Base-by-base conservation (phyloP, 2,113 vertebrate species). In the Amphiprion ocellaris region DNA sequence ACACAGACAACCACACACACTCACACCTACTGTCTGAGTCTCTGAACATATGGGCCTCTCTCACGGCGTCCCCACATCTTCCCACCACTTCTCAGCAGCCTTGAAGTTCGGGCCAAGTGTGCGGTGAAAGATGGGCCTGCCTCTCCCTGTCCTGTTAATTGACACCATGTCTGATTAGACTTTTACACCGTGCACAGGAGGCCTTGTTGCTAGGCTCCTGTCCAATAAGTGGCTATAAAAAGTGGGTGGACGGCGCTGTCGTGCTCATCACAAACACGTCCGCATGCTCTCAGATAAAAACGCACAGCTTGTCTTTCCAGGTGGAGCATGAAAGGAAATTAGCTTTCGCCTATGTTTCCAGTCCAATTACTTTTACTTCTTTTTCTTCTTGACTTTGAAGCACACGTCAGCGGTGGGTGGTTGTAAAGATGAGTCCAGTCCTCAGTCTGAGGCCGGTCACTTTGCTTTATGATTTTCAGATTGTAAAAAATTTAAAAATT, bases 131-230 rank as follows among this genome's bases (percentile, higher is more conserved):
- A 91, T 76, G 82, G 69, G 44, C 33, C 85, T 68, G 79, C 56
- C 59, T 49, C 62, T 17, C 33, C 71, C 52, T 68, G 15, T 63
- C 6, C 83, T 70, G 75, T 74, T 93, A 89, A 89, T 89, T 70
- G 88, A 85, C 65, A 66, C 67, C 84, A 79, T 76, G 85, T 89
- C 77, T 83, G 87, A 90, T 90, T 87, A 88, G 79, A 62, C 53
- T 70, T 79, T 84, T 76, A 60, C 69, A 79, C 63, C 47, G 19
- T 5, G 63, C 69, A 59, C 69, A 74, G 71, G 74, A 75, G 72
- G 69, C 21, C 37, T 73, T 37, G 76, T 75, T 86, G 86, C 60
- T 52, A 83, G 79, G 82, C 82, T 86, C 37, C 69, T 17, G 59
- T 86, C 87, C 76, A 89, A 69, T 88, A 68, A 88, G 49, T 55